Evolutionary conservation across 2,797 vertebrate genomes (phyloP).

Genomic region (Propithecus perrieri): DNA sequence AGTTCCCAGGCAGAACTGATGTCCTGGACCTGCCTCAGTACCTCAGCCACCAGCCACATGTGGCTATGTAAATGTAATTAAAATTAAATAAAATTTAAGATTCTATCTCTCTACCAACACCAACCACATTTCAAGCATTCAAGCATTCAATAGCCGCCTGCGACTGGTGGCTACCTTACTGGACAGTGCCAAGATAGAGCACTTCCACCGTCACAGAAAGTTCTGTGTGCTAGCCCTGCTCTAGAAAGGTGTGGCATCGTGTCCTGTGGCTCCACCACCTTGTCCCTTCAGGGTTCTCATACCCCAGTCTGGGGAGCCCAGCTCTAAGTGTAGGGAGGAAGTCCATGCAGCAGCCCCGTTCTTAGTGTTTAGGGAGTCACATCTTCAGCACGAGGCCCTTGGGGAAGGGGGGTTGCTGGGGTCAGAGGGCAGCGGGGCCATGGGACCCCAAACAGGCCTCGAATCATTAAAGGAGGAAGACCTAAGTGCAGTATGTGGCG

Average conservation of each 20-base stretch:
- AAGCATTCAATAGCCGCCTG: not conserved
- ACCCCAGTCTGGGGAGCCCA: not conserved
- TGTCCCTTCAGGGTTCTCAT: not conserved
- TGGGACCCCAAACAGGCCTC: not conserved
- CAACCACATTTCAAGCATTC: not conserved
- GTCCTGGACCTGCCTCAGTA: not conserved
- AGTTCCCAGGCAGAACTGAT: not conserved
- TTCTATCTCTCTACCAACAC: not conserved
- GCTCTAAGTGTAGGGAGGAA: not conserved
- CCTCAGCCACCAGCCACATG: not conserved
- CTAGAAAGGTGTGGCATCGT: rapidly evolving
- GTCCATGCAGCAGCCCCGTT: not conserved
- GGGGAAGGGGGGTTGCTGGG: not conserved
- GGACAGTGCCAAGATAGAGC: rapidly evolving
- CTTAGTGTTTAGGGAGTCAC: not conserved
- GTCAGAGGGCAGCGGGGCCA: not conserved
- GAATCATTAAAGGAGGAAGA: not conserved
- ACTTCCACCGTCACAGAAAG: not conserved
- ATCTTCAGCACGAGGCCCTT: not conserved
- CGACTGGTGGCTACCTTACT: not conserved
- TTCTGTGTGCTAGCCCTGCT: not conserved
- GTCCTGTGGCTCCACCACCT: not conserved
- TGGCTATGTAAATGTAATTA: not conserved
- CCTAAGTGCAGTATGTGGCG: not conserved
- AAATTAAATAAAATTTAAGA: not conserved